phyloP scores from a whole-genome alignment of 2,888 invertebrate genomes.

The Trissolcus brochymenae region DNA sequence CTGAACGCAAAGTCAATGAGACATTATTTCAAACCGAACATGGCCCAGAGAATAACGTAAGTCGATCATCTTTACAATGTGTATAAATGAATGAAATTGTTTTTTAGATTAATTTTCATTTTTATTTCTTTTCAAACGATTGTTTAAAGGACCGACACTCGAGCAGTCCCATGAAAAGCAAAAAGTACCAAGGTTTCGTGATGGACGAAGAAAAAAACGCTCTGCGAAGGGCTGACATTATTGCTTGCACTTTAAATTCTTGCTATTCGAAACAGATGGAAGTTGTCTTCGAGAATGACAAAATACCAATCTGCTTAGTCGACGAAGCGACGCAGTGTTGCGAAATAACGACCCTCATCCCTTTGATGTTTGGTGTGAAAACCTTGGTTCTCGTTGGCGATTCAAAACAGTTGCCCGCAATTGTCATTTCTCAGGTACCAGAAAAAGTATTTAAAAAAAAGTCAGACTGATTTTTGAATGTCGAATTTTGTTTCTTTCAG shows the following conservation, averaged over 20 bases:
- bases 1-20: conserved; percentile 75
- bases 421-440: conserved; percentile 78
- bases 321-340: conserved; percentile 93
- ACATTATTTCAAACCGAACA: conserved; percentile 40
- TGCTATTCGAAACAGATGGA: conserved; percentile 74
- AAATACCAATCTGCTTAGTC: conserved; percentile 75
- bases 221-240: conserved; percentile 81
- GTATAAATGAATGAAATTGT: too few species aligned
- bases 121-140: too few species aligned
- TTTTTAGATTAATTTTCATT: too few species aligned
- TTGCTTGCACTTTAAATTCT: conserved; percentile 84
- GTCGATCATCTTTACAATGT: too few species aligned
- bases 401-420: conserved; percentile 89
- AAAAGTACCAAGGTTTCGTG: too few species aligned
- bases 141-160: too few species aligned
- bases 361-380: conserved; percentile 83
- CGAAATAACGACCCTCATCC: conserved; percentile 87
- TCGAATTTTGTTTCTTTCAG: conserved; percentile 76
- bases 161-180: too few species aligned
- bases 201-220: conserved; percentile 64
- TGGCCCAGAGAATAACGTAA: conserved; percentile 63
- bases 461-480: neutral
- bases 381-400: conserved; percentile 91
- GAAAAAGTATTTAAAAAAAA: neutral
- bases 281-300: conserved; percentile 61